Evolutionary conservation across 2,797 vertebrate species (phyloP), one percentile per base, ranked within the genome.

Genomic region (Scolopax bukidnonensis): DNA sequence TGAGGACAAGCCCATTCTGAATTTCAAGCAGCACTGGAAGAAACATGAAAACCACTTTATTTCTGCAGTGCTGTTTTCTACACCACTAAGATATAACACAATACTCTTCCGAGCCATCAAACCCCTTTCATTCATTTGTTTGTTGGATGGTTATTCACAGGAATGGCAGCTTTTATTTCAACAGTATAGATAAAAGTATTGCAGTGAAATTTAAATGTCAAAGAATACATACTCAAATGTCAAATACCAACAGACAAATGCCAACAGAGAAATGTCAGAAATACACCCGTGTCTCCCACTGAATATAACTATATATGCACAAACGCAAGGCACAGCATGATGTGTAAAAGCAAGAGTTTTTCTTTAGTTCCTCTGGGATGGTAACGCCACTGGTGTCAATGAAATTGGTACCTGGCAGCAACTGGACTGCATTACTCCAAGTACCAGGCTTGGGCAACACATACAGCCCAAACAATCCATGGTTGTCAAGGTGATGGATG

Each of bases 181-280:
- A 74, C 36, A 50, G 15, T 45, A 76, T 6, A 87, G 85, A 80
- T 84, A 92, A 69, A 96, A 93, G 90, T 51, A 93, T 70, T 64
- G 45, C 82, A 61, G 50, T 68, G 76, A 92, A 97, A 96, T 95
- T 87, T 96, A 96, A 96, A 97, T 97, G 93, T 97, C 93, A 96
- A 92, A 90, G 77, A 93, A 86, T 87, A 95, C 93, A 83, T 67
- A 91, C 84, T 79, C 75, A 96, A 97, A 97, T 96, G 95, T 93
- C 96, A 97, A 94, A 93, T 76, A 94, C 64, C 94, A 96, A 84
- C 75, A 89, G 87, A 96, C 75, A 96, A 92, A 96, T 91, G 93
- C 87, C 94, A 94, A 57, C 84, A 76, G 76, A 97, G 80, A 94
- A 88, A 97, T 95, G 90, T 94, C 92, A 97, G 67, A 95, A 95